Evolutionary conservation across 2,797 vertebrate genomes (phyloP).

Genomic region (Intellagama lesueurii): DNA sequence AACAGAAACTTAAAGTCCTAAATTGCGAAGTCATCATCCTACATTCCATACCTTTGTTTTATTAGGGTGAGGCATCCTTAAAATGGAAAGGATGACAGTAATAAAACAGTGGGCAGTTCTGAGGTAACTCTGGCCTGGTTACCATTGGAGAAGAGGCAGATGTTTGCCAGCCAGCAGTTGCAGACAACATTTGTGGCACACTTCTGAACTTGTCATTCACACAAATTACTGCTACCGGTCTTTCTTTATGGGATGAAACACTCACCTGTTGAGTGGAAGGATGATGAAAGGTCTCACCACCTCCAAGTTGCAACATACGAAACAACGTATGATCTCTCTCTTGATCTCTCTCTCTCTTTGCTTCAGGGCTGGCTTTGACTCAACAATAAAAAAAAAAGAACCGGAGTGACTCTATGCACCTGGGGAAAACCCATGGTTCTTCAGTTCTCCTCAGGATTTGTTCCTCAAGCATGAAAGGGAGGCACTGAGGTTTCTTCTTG

Average conservation of each 20-base stretch:
- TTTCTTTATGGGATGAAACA: conserved; percentile 17
- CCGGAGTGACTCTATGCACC: neutral
- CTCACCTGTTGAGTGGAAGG: neutral
- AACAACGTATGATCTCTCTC: neutral
- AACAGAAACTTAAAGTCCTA: neutral
- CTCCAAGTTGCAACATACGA: neutral
- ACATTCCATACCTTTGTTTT: neutral
- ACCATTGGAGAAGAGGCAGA: neutral
- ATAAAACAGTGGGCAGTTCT: neutral
- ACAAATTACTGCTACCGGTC: conserved; percentile 2
- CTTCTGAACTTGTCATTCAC: neutral
- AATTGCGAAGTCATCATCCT: neutral
- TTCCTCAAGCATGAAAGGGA: neutral
- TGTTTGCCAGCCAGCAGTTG: neutral
- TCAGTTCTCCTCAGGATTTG: neutral
- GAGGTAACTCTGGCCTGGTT: no score
- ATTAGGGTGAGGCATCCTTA: neutral
- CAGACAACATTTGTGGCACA: no score
- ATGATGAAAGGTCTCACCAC: conserved; percentile 4
- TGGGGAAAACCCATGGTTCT: neutral
- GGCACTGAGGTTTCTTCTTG: neutral
- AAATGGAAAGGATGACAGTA: neutral
- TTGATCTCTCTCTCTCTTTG: neutral
- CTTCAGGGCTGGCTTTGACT: conserved; percentile 15
- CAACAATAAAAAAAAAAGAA: neutral